phyloP scores from a whole-genome alignment of 1,140 invertebrate species.

The Pemphigus obesinymphae region DNA sequence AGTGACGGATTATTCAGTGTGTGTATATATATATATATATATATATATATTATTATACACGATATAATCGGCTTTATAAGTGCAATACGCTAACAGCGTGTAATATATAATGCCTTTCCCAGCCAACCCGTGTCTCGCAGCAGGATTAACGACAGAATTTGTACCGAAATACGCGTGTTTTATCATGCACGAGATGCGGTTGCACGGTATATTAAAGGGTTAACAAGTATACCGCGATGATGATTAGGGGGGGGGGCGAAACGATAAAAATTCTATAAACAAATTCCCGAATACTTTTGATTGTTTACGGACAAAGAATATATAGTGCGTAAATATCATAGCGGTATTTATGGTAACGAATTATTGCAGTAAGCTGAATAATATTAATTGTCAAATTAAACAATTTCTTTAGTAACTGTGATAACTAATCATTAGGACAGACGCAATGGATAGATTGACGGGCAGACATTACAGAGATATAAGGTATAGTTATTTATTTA shows the following conservation, averaged over 20 bases:
- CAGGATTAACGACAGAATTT: not conserved
- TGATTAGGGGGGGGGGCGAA: not conserved
- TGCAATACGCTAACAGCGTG: slow-evolving; percentile 17
- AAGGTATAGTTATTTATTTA: no score
- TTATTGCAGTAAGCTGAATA: no score
- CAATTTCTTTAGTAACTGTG: no score
- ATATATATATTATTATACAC: not conserved
- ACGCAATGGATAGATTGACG: no score
- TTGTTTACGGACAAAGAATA: no score
- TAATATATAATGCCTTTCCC: slow-evolving; percentile 16
- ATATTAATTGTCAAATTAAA: no score
- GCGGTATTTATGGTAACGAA: no score
- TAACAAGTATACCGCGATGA: slow-evolving; percentile 2
- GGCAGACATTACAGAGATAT: no score
- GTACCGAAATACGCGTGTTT: not conserved
- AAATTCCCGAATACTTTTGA: no score
- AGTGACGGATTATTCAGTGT: slow-evolving; percentile 13
- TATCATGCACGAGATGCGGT: not conserved
- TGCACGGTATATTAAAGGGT: not conserved
- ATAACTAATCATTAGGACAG: no score
- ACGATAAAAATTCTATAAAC: not conserved
- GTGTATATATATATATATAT: not conserved
- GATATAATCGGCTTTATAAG: slow-evolving; percentile 37
- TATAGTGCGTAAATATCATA: no score
- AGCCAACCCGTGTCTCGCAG: not conserved